Evolutionary conservation across 35 echinoderm and acorn worm genomes (phyloP).

Genomic region (Acanthaster planci): DNA sequence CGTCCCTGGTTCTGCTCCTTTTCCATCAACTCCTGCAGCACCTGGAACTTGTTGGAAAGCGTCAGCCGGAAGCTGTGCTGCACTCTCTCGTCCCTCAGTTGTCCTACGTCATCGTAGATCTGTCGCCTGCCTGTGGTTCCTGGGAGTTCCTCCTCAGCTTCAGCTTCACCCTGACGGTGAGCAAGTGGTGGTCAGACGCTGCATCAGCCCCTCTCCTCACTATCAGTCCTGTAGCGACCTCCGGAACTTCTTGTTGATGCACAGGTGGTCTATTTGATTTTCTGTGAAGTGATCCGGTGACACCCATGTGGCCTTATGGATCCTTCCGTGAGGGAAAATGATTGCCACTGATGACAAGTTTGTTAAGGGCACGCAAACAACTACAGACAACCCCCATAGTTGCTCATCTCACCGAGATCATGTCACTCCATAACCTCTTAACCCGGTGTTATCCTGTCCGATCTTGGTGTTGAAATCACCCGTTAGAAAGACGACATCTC

Average conservation of each 20-base stretch:
- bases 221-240: constrained; percentile 28
- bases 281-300: constrained; percentile 14
- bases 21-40: not conserved
- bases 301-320: constrained; percentile 42
- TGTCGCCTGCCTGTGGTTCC: no score
- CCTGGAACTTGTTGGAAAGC: not conserved
- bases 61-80: not conserved
- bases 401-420: constrained; percentile 30
- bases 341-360: constrained; percentile 10
- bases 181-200: constrained; percentile 29
- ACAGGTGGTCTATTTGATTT: constrained; percentile 31
- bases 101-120: not conserved
- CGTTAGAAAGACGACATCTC: constrained; percentile 35
- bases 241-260: constrained; percentile 24
- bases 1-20: not conserved
- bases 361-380: constrained; percentile 25
- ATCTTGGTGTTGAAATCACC: constrained; percentile 41
- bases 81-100: not conserved
- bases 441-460: constrained; percentile 3
- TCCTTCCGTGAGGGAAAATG: constrained; percentile 26
- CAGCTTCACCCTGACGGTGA: constrained; percentile 24
- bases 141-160: not conserved
- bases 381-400: constrained; percentile 25
- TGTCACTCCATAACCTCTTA: constrained; percentile 37
- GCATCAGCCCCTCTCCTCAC: constrained; percentile 33